Evolutionary conservation across 2,888 invertebrate genomes (phyloP).

Genomic region (Nebria brevicollis): DNA sequence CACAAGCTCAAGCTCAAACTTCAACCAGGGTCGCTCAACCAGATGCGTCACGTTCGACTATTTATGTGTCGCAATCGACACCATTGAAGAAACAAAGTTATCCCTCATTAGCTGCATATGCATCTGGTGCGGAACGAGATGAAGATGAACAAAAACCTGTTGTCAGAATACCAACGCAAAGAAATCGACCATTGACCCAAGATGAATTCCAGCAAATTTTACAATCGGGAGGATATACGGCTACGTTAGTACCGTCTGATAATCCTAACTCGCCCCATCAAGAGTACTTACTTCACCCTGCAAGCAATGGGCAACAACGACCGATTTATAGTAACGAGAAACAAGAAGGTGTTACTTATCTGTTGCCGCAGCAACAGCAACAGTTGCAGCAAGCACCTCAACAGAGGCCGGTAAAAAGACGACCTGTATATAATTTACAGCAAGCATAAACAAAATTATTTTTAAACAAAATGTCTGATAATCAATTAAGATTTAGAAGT

Average conservation of each 20-base stretch:
- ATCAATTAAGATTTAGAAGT: not conserved
- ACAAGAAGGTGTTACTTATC: conserved; percentile 33
- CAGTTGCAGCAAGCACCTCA: not conserved
- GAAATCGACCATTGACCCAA: conserved; percentile 38
- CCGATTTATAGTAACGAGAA: conserved; percentile 29
- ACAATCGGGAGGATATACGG: conserved; percentile 36
- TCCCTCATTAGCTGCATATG: not conserved
- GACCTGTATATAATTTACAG: conserved; percentile 37
- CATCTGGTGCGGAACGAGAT: conserved; percentile 11
- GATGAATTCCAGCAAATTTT: conserved; percentile 37
- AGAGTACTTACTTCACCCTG: conserved; percentile 36
- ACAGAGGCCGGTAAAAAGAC: conserved; percentile 23
- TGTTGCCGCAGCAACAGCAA: conserved; percentile 24
- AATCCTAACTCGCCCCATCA: conserved; percentile 37
- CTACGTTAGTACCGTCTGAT: conserved; percentile 37
- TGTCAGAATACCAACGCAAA: conserved; percentile 20
- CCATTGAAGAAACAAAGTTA: conserved; percentile 32
- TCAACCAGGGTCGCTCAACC: conserved; percentile 12
- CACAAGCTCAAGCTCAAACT: conserved; percentile 14
- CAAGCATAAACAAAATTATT: conserved; percentile 1
- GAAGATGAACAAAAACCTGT: conserved; percentile 27
- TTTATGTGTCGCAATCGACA: conserved; percentile 37
- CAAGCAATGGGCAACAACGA: not conserved
- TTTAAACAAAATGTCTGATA: too few relatives aligned
- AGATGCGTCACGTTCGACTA: conserved; percentile 22